Percentiles rank a stretch among this genome's conserved stretches.
Evolutionary conservation across 2,888 invertebrate genomes (phyloP).

Genomic region (Cantharis rustica): DNA sequence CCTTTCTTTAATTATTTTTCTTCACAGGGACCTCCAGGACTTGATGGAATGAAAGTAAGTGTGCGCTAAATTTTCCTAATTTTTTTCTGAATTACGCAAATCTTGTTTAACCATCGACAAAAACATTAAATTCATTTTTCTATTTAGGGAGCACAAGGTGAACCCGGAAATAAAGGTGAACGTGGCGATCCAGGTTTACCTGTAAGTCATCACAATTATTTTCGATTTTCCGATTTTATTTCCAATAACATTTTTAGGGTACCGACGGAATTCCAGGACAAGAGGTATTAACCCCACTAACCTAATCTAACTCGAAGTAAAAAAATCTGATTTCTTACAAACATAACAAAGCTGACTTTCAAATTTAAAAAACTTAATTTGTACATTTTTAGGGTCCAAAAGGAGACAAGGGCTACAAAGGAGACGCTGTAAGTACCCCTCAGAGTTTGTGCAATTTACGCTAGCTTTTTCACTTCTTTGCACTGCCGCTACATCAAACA

Average conservation of each 20-base stretch:
- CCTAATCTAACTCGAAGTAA: background rate
- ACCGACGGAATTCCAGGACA: constrained; percentile 92
- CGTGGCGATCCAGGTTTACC: constrained; percentile 92
- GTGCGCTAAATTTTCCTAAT: constrained; percentile 15
- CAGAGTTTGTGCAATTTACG: background rate
- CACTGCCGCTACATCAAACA: constrained; percentile 7
- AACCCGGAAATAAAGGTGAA: constrained; percentile 90
- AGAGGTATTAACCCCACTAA: constrained; percentile 66
- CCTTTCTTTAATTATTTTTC: constrained; percentile 57
- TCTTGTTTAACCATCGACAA: background rate
- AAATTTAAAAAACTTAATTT: constrained; percentile 6
- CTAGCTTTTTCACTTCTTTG: constrained; percentile 3
- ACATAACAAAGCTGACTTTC: background rate
- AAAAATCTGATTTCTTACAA: background rate
- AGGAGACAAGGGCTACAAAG: constrained; percentile 88
- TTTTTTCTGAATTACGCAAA: background rate
- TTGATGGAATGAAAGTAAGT: constrained; percentile 95
- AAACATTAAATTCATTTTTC: constrained; percentile 23
- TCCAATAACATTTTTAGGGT: constrained; percentile 68
- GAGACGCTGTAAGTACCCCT: constrained; percentile 73
- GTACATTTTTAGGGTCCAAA: constrained; percentile 75
- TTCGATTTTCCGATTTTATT: constrained; percentile 12
- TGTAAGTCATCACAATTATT: constrained; percentile 64
- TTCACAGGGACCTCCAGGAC: constrained; percentile 88
- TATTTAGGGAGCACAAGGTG: constrained; percentile 86